Base-by-base conservation (phyloP, 2,113 vertebrate species). In the Sylvia atricapilla region DNA sequence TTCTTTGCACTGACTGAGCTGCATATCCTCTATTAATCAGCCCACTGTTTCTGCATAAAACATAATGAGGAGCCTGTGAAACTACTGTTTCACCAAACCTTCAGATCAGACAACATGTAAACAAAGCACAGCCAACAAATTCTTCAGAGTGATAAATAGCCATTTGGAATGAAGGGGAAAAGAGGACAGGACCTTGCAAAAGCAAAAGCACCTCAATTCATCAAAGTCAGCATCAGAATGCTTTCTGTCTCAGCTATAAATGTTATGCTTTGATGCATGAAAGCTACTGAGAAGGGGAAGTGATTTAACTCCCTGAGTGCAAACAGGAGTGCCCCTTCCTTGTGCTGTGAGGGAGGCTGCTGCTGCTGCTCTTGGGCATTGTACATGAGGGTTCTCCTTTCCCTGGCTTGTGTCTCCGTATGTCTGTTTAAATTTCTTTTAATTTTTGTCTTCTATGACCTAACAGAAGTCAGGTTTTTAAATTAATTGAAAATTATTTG, bases 141-240 rank as follows among this genome's bases (percentile, higher is more conserved):
- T 24, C 68, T 81, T 74, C 70, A 67, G 62, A 41, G 50, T 84
- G 84, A 84, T 90, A 69, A 88, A 81, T 35, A 70, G 53, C 39
- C 60, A 21, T 80, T 77, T 70, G 66, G 33, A 91, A 79, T 62
- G 33, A 87, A 94, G 47, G 64, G 39, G 18, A 22, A 87, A 87
- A 84, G 39, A 91, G 50, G 73, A 94, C 35, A n/a, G 49, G 60
- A 94, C 80, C 56, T 74, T 81, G 81, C 39, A 89, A 89, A 87
- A 87, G 35, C 41, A 86, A 64, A 85, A 94, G 43, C 43, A 80
- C 53, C 80, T 90, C 77, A 63, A 81, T 95, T 59, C n/a, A 94
- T 95, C 88, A 93, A 78, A 83, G 59, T 74, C 49, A 56, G 15
- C 60, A 58, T 37, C 27, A 92, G 60, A 81, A 86, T 33, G 43